Percentiles rank a stretch among this genome's conserved stretches.
Conservation (phyloP, 30 jellyfish, hydroid and myxozoan genomes). For the Aurelia coerulea region DNA sequence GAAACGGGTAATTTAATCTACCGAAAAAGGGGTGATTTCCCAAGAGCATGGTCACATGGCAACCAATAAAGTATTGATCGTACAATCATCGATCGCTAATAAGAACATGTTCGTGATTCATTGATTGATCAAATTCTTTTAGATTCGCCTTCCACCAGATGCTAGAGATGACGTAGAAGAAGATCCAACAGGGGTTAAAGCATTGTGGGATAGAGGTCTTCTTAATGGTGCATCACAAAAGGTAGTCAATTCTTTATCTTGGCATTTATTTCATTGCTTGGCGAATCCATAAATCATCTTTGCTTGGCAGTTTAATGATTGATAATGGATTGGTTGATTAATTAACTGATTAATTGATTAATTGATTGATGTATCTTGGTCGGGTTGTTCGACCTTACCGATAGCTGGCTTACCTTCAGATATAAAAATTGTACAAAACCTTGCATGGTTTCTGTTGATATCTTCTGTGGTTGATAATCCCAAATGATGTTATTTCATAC, state of each 20-base stretch:
- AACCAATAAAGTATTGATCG: too few species aligned
- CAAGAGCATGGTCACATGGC: too few species aligned
- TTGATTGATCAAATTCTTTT: background rate
- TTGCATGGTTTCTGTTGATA: too few species aligned
- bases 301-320: too few species aligned
- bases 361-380: too few species aligned
- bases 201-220: slow-evolving; percentile 98
- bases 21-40: too few species aligned
- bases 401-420: background rate
- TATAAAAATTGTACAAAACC: too few species aligned
- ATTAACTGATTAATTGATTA: background rate
- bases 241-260: slow-evolving; percentile 16
- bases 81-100: too few species aligned
- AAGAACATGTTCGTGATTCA: background rate
- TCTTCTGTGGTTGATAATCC: background rate
- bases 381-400: background rate
- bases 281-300: too few species aligned
- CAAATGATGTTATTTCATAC: slow-evolving; percentile 44
- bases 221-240: slow-evolving; percentile 99
- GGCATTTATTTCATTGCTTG: too few species aligned
- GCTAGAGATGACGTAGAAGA: slow-evolving; percentile 98
- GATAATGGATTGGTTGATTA: too few species aligned
- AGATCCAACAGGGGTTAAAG: slow-evolving; percentile 99
- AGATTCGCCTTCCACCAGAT: slow-evolving; percentile 89
- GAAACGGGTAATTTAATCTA: too few species aligned